Evolutionary conservation across 2,113 vertebrate species (phyloP).

Genomic region (Melanocharis versteri): DNA sequence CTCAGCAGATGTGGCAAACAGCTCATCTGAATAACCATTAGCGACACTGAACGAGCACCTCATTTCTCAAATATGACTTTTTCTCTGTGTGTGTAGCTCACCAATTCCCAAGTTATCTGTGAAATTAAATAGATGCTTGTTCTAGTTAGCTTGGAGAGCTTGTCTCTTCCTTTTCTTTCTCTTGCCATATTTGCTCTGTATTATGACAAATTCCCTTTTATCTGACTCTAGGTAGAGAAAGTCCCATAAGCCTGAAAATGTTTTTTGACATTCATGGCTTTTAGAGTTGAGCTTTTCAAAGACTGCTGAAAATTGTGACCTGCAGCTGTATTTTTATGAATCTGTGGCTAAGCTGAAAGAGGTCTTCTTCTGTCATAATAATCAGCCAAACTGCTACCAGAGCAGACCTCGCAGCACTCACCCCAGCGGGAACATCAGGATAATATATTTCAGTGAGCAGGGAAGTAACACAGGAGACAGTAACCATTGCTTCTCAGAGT

Average conservation of each 20-base stretch:
- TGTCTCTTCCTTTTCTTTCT: not conserved
- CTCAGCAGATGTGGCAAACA: not conserved
- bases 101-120: not conserved
- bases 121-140: conserved; percentile 32
- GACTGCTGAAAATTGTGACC: conserved; percentile 46
- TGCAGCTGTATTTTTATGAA: conserved; percentile 25
- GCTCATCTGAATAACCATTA: not conserved
- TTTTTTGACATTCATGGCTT: conserved; percentile 31
- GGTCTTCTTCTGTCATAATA: conserved; percentile 21
- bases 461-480: not conserved
- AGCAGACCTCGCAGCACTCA: not conserved
- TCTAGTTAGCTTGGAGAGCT: not conserved
- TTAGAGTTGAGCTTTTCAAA: conserved; percentile 52
- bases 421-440: not conserved
- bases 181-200: conserved; percentile 17
- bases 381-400: conserved; percentile 16
- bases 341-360: conserved; percentile 4
- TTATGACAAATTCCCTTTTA: conserved; percentile 48
- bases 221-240: conserved; percentile 34
- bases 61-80: not conserved
- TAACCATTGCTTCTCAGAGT: not conserved
- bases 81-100: not conserved
- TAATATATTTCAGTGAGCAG: not conserved
- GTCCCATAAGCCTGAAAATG: conserved; percentile 14
- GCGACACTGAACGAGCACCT: not conserved